Base-by-base conservation (phyloP, 2,113 vertebrate genomes). In the Microtus oregoni region DNA sequence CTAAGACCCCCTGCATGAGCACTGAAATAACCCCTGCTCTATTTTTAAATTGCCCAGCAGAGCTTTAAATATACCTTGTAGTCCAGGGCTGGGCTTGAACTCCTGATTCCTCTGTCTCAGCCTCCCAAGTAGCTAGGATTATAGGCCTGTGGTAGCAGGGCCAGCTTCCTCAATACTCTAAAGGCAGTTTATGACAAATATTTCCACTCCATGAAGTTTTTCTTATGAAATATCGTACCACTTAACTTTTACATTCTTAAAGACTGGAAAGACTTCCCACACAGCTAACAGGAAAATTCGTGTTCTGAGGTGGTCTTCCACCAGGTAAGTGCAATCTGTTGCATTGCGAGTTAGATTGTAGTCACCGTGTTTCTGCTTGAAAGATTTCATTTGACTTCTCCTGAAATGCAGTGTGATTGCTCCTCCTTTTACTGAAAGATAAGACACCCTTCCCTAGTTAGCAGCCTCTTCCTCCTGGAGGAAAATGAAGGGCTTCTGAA, bases 131-230 rank as follows among this genome's bases (percentile, higher is more conserved):
- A 72, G 86, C 47, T 26, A 41, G 6, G 12, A 50, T n/a, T 70
- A 87, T 5, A 55, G 47, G 47, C 44, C 85, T 87, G 44, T 10
- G 38, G 14, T 30, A 73, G 20, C 35, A 73, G 68, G 35, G n/a
- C 68, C 8, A 10, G 22, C 47, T n/a, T 70, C 13, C 19, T n/a
- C 67, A 55, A 35, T 73, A 19, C 20, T 72, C 38, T 35, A 92
- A 97, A 68, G 28, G 65, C 28, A 82, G 30, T 92, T 88, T 94
- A 41, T 96, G 82, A 8, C 63, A 86, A 92, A 35, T 90, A 75
- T 68, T 68, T 77, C 52, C 55, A 89, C 75, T 76, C 89, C 76
- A 73, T 67, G 28, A 96, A 81, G 32, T 12, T 96, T 82, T 61
- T 28, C 30, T 47, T n/a, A 9, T 63, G 14, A 50, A 77, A 63